Percentiles rank a stretch among this genome's conserved stretches.
These are phyloP conservation scores for Dunckerocampus dactyliophorus DNA, from an alignment of 2,113 vertebrate species.

Conservation along the genomic window DNA sequence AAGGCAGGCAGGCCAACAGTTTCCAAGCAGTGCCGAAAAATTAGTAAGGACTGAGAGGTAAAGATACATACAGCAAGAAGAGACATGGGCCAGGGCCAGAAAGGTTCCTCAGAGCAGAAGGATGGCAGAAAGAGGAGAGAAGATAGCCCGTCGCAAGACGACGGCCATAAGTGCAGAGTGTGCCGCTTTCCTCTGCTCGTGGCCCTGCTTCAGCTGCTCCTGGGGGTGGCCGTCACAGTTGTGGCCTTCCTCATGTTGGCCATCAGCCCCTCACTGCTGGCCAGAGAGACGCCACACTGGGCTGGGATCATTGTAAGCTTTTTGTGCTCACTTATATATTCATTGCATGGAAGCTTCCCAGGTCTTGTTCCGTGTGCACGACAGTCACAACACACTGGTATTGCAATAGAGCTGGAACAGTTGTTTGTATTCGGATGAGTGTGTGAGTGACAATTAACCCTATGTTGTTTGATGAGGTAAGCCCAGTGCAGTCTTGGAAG, in stretches of 20 bases:
- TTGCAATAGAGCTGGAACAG: neutral
- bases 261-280: slow-evolving; percentile 85
- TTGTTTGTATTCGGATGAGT: neutral
- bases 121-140: slow-evolving; percentile 55
- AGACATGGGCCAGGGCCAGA: slow-evolving; percentile 59
- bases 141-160: slow-evolving; percentile 64
- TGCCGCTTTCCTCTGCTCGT: slow-evolving; percentile 91
- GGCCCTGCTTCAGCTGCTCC: slow-evolving; percentile 87
- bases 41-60: slow-evolving; percentile 32
- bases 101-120: slow-evolving; percentile 60
- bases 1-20: slow-evolving; percentile 36
- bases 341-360: slow-evolving; percentile 48
- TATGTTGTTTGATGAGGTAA: neutral
- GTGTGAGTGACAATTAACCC: neutral
- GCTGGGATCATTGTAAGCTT: slow-evolving; percentile 96
- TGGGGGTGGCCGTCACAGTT: slow-evolving; percentile 80
- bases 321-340: slow-evolving; percentile 15
- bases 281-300: slow-evolving; percentile 96
- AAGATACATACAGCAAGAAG: slow-evolving; percentile 27
- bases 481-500: neutral
- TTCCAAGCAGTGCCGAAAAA: slow-evolving; percentile 44
- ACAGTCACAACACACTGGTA: neutral
- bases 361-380: slow-evolving; percentile 41
- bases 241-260: slow-evolving; percentile 90
- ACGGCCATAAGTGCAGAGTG: slow-evolving; percentile 79